Base-by-base conservation (phyloP, 2,888 invertebrate species). In the Hydroisotoma schaefferi region DNA sequence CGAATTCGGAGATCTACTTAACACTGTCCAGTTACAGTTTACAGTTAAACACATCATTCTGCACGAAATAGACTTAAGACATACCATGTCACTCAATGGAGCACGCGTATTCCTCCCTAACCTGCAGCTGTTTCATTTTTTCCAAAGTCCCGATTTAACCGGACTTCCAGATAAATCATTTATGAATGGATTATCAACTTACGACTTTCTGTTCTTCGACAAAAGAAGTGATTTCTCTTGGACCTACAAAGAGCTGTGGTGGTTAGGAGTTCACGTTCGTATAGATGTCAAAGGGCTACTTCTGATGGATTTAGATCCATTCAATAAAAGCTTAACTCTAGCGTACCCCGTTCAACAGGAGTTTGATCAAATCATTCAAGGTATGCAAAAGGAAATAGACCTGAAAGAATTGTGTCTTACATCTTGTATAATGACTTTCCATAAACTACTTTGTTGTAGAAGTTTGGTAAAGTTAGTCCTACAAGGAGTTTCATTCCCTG, bases 141-240 rank as follows among this genome's bases (percentile, higher is more conserved):
- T 26, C 22, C 33, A 29, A n/a, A n/a, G 37, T 33, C 15, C 15
- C 20, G 52, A 52, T 25, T 8, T 8, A 25, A 8, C 23, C 5
- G 20, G 15, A 23, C 8, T 52, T 6, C 52, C 52, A 22, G 33
- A 52, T 52, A 28, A 20, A 4, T 22, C 12, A 20, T 52, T 52
- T 23, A 29, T 52, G 52, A 22, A 22, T 33, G 33, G 52, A 3
- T 8, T 52, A 23, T n/a, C 18, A 37, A 29, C 20, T 8, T 37
- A 52, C 18, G 37, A 52, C 8, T 52, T 52, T 20, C 37, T 52
- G 5, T 52, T 52, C 27, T 52, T 52, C n/a, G 52, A 52, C 18
- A 52, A 29, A 22, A 25, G 5, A 4, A 5, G 12, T 23, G 46
- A 12, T 12, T 22, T 22, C 6, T 20, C 52, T 2, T 52, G 52